Base-by-base conservation (phyloP, 2,113 vertebrate genomes). In the Xiphophorus hellerii region DNA sequence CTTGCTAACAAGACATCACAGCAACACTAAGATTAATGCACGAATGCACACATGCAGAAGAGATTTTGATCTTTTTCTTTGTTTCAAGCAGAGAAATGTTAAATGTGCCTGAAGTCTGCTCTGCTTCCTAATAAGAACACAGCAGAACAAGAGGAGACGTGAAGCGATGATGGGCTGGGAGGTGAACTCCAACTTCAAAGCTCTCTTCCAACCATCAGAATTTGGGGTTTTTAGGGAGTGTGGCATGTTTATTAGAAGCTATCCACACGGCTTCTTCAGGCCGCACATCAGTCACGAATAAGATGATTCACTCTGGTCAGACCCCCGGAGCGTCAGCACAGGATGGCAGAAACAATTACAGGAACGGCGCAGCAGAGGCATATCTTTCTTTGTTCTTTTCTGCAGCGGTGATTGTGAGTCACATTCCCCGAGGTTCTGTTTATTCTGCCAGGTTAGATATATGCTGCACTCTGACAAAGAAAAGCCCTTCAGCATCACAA, bases 121-220 rank as follows among this genome's bases (percentile, higher is more conserved):
- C 39, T 73, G 82, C 74, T 90, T 61, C 27, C 65, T 85, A 87
- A 85, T 73, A 83, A 87, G 79, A 86, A 80, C 67, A 78, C 86
- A 86, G 75, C 73, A 88, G 85, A 83, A 84, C 62, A 82, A 76
- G 30, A 72, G 48, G 64, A 87, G 76, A 77, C 4, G 15, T 68
- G 54, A 76, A 66, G 83, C 66, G 48, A 69, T 72, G 79, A 65
- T 39, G 58, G 64, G 65, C 78, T 76, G 54, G 35, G 66, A 85
- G 83, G 79, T 83, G 75, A 82, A 77, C 35, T 72, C 58, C 6
- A 27, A 74, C 82, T 84, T 92, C 88, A 91, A 89, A 91, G 84
- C 84, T 76, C 29, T 62, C 82, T 69, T 73, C 71, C 84, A 86
- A 68, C 44, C 51, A 73, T 87, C 71, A 67, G 66, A 68, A 9